phyloP scores from a whole-genome alignment of 1,140 invertebrate species.

The Phymorhynchus buccinoides region DNA sequence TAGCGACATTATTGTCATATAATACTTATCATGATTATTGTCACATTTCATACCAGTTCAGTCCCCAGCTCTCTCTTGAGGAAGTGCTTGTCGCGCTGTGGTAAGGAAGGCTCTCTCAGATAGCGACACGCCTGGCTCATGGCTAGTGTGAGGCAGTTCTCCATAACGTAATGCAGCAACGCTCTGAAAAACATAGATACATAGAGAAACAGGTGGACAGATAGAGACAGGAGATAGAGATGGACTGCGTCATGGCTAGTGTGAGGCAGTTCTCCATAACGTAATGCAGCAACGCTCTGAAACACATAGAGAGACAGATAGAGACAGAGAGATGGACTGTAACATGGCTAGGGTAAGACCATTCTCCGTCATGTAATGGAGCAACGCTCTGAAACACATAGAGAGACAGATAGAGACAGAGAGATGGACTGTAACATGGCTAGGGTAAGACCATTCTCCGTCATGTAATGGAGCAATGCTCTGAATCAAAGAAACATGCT shows the following conservation, averaged over 20 bases:
- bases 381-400: conserved; percentile 50
- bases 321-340: no score
- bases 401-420: neutral
- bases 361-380: conserved; percentile 64
- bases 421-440: neutral
- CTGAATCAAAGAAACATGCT: neutral
- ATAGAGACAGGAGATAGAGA: no score
- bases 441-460: neutral
- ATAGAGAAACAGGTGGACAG: no score
- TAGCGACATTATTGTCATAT: no score
- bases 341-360: conserved; percentile 68
- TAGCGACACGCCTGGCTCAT: conserved; percentile 71
- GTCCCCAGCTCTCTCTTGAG: conserved; percentile 72
- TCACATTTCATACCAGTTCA: no score
- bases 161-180: conserved; percentile 61
- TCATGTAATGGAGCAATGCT: neutral
- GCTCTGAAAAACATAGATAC: no score
- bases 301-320: no score
- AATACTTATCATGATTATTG: no score
- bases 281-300: conserved; percentile 59
- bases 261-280: conserved; percentile 65
- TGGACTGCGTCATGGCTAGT: conserved; percentile 68
- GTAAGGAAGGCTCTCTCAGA: conserved; percentile 64
- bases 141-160: conserved; percentile 65
- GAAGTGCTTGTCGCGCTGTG: conserved; percentile 69